phyloP scores from a whole-genome alignment of 2,113 vertebrate species.

The Bettongia penicillata region DNA sequence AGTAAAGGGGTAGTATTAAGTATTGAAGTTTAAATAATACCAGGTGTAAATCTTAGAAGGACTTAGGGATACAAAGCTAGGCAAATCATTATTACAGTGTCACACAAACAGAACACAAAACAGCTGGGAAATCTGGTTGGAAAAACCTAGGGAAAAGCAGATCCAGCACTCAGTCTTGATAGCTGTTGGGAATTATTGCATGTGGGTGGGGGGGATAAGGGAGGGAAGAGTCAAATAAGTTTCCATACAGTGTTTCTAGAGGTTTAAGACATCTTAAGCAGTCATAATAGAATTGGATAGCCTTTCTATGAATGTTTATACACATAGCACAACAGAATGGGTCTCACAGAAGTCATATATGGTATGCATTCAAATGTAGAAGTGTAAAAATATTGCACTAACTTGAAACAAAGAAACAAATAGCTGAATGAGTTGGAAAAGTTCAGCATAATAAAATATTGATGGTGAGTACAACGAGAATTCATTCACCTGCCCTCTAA shows the following conservation, averaged over 20 bases:
- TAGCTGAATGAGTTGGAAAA: background rate
- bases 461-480: constrained; percentile 7
- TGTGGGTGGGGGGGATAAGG: background rate
- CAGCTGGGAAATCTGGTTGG: background rate
- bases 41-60: background rate
- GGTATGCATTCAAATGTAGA: background rate
- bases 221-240: background rate
- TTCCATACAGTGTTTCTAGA: background rate
- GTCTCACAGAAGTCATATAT: background rate
- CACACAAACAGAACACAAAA: background rate
- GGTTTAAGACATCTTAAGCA: background rate
- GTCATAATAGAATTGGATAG: background rate
- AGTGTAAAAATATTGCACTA: background rate
- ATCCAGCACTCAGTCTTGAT: background rate
- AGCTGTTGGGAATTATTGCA: background rate
- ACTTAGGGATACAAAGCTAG: background rate
- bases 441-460: background rate
- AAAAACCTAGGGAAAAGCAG: background rate
- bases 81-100: background rate
- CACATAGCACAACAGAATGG: background rate
- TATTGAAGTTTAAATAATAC: background rate
- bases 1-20: background rate
- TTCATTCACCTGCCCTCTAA: background rate
- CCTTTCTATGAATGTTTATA: background rate
- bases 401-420: background rate